Percentiles rank a stretch among this genome's conserved stretches.
Evolutionary conservation across 1,140 invertebrate genomes (phyloP).

Genomic region (Heliothis subflexa): DNA sequence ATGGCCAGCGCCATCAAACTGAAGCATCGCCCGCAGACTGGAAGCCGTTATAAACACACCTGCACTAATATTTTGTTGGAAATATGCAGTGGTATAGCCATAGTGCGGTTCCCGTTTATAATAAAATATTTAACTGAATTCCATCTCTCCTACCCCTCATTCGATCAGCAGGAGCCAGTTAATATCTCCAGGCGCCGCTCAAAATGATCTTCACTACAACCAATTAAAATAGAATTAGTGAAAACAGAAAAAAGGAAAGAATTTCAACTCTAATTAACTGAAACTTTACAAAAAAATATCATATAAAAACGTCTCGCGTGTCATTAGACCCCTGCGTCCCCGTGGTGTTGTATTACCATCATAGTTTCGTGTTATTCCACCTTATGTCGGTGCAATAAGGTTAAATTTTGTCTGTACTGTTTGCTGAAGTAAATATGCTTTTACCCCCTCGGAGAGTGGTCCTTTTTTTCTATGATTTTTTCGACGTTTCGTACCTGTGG

Average conservation of each 20-base stretch:
- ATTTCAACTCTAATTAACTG: constrained; percentile 73
- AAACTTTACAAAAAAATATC: constrained; percentile 64
- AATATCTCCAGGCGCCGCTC: constrained; percentile 27
- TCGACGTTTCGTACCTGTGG: constrained; percentile 69
- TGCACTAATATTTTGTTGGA: constrained; percentile 22
- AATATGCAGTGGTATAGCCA: constrained; percentile 15
- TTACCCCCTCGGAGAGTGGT: constrained; percentile 64
- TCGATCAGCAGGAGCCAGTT: background rate
- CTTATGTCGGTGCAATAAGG: constrained; percentile 45
- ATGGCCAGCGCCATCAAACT: constrained; percentile 37
- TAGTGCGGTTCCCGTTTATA: background rate
- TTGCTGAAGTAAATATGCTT: constrained; percentile 5
- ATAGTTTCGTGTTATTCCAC: constrained; percentile 3
- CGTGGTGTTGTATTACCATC: constrained; percentile 17
- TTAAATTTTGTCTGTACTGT: constrained; percentile 41
- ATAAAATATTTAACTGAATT: too few species aligned
- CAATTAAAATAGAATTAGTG: constrained; percentile 61
- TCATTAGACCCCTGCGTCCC: constrained; percentile 76
- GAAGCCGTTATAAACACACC: background rate
- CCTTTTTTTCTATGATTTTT: constrained; percentile 56
- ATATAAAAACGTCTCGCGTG: constrained; percentile 69
- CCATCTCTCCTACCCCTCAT: background rate
- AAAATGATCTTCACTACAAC: constrained; percentile 39
- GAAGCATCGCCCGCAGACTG: constrained; percentile 12
- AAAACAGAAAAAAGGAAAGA: constrained; percentile 53